Percentiles rank a stretch among this genome's conserved stretches.
Evolutionary conservation across 2,888 invertebrate genomes (phyloP).

Genomic region (Dermolepida albohirtum): DNA sequence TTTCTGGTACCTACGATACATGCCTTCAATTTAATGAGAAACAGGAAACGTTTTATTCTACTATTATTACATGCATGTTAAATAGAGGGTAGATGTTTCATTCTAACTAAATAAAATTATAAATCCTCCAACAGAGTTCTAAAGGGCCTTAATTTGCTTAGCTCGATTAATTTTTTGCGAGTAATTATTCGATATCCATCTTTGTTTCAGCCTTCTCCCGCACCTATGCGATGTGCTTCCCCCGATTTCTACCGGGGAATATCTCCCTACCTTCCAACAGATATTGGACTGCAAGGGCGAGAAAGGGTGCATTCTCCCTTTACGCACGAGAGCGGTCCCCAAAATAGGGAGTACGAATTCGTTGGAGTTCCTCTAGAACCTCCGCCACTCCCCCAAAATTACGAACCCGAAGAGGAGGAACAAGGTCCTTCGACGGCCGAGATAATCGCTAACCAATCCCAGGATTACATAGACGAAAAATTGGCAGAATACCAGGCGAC

Average conservation of each 20-base stretch:
- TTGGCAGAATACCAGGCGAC: conserved; percentile 94
- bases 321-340: conserved; percentile 64
- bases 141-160: too few species aligned
- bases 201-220: conserved; percentile 66
- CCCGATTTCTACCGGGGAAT: conserved; percentile 59
- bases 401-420: conserved; percentile 75
- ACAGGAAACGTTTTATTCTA: too few species aligned
- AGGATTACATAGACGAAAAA: conserved; percentile 94
- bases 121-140: too few species aligned
- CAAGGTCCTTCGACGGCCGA: conserved; percentile 89
- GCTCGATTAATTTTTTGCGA: too few species aligned
- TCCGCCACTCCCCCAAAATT: conserved; percentile 64
- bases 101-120: too few species aligned
- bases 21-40: too few species aligned
- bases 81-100: too few species aligned
- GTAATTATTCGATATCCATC: too few species aligned
- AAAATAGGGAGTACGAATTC: conserved; percentile 74
- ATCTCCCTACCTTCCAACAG: conserved; percentile 51
- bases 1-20: too few species aligned
- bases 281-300: conserved; percentile 51
- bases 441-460: conserved; percentile 92
- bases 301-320: conserved; percentile 56
- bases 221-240: conserved; percentile 67
- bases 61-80: too few species aligned
- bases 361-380: conserved; percentile 83